Evolutionary conservation across 2,888 invertebrate genomes (phyloP).

Genomic region (Terebella lapidaria): DNA sequence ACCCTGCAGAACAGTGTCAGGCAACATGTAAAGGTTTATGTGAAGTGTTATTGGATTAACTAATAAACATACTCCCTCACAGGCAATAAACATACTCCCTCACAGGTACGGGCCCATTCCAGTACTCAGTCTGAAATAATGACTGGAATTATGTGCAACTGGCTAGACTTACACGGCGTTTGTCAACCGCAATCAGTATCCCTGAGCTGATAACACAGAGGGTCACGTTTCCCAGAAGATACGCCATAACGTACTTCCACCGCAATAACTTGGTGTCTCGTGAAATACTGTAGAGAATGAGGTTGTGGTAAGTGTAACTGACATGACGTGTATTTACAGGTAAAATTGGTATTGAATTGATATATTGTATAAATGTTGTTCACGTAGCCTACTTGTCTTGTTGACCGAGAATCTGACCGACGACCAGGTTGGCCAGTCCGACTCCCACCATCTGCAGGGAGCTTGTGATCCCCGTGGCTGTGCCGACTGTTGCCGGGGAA

Average conservation of each 20-base stretch:
- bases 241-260: neutral
- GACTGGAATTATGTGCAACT: no score
- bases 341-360: no score
- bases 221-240: neutral
- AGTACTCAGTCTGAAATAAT: no score
- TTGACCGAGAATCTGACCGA: slow-evolving; percentile 48
- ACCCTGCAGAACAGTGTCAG: neutral
- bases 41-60: neutral
- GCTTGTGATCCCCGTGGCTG: slow-evolving; percentile 54
- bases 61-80: no score
- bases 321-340: no score
- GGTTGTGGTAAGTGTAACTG: no score
- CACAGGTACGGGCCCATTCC: no score
- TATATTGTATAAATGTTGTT: no score
- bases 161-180: neutral
- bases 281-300: neutral
- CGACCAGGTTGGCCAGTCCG: slow-evolving; percentile 50
- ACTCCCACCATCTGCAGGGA: slow-evolving; percentile 55
- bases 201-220: neutral
- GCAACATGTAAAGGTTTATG: neutral
- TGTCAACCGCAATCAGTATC: neutral
- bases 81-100: no score
- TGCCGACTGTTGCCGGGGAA: slow-evolving; percentile 50
- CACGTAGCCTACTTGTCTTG: neutral
- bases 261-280: neutral